These are phyloP conservation scores for Epicampocera succincta DNA, from an alignment of 2,888 invertebrate species.

Conservation along the genomic window DNA sequence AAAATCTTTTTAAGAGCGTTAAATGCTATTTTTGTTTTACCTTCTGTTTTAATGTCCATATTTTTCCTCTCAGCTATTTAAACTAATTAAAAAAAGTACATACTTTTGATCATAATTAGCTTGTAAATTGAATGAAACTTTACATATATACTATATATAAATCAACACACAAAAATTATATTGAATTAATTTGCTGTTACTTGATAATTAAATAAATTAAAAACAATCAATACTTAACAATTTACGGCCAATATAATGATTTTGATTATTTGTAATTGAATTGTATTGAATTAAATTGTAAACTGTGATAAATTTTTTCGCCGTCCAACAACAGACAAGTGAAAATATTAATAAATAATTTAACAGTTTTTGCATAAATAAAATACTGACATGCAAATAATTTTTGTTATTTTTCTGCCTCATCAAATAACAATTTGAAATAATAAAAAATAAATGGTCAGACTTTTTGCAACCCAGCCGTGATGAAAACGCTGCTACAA, in stretches of 20 bases:
- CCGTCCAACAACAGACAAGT: not conserved
- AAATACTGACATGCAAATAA: slow-evolving; percentile 40
- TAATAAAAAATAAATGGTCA: not conserved
- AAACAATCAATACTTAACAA: slow-evolving; percentile 60
- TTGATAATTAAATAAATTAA: slow-evolving; percentile 51
- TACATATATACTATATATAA: slow-evolving; percentile 17
- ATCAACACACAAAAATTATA: slow-evolving; percentile 14
- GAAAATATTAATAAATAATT: slow-evolving; percentile 46
- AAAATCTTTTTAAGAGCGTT: too few relatives aligned
- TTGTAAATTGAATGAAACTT: slow-evolving; percentile 16
- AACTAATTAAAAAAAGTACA: not conserved
- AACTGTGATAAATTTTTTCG: slow-evolving; percentile 18
- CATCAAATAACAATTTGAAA: slow-evolving; percentile 50
- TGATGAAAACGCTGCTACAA: not conserved
- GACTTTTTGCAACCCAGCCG: not conserved
- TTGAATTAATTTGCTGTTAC: slow-evolving; percentile 12
- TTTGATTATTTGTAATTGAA: slow-evolving; percentile 40
- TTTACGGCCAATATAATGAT: slow-evolving; percentile 40
- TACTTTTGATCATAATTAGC: not conserved
- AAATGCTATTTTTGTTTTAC: too few relatives aligned
- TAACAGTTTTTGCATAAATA: slow-evolving; percentile 58
- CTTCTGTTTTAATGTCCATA: too few relatives aligned
- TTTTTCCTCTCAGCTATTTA: not conserved
- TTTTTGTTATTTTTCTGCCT: slow-evolving; percentile 38
- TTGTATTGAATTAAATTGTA: slow-evolving; percentile 44